Evolutionary conservation across 2,888 invertebrate species (phyloP), one percentile per base, ranked within the genome.

Genomic region (Drosophila lacicola): DNA sequence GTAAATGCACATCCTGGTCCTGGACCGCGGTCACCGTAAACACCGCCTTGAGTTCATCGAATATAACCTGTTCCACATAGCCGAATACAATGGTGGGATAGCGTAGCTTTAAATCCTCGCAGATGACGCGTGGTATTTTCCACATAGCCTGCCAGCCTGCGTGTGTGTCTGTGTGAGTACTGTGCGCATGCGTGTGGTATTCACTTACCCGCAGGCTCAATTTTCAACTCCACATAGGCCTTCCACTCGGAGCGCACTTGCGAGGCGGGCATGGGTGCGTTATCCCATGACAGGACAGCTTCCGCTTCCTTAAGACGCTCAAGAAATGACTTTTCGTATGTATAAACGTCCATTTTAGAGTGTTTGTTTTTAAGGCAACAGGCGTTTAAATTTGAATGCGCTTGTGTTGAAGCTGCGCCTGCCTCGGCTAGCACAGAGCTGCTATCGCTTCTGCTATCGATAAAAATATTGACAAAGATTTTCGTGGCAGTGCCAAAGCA

Each of bases 141-240:
- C 95, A 95, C 39, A 95, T 82, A 0, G 94, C 95, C 83, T 94
- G 94, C 95, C 95, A 95, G 4, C 95, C 95, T 83, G 41, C 29
- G 37, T 14, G 5, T 47, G 17, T 39, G 29, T 21, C 17, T 11
- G 29, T 39, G 19, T 44, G 25, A 29, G 36, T 56, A 33, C 41
- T 46, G 34, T 58, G 62, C 47, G 57, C 45, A 54, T 61, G 46
- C 44, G 49, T 67, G 56, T 47, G 50, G 14, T 41, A 29, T 17
- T 63, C 42, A 25, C 71, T 74, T 70, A 92, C 92, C 92, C 63
- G 90, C 78, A 44, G 94, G 94, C 80, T 95, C 95, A 41, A 95
- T 89, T 37, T 93, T 92, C 29, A 94, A 78, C 74, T 95, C 94
- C 9, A 94, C 84, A 74, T 93, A 93, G 76, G 92, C 93, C 2